Evolutionary conservation across 2,888 invertebrate genomes (phyloP).

Genomic region (Phymatocera aterrima): DNA sequence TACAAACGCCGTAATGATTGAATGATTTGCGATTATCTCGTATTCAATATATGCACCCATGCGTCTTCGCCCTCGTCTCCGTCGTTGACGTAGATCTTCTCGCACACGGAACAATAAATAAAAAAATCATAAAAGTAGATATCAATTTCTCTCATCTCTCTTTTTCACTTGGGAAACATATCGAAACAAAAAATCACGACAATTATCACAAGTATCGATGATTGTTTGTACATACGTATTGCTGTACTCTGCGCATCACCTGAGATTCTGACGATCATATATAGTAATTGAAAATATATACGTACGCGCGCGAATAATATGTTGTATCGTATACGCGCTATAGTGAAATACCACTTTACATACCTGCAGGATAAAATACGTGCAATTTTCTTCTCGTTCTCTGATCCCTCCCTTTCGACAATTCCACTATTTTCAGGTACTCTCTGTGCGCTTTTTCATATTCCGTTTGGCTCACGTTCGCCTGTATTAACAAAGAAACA

Average conservation of each 20-base stretch:
- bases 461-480: conserved; percentile 81
- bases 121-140: too few species aligned
- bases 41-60: background rate
- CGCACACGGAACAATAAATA: background rate
- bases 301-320: too few species aligned
- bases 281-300: too few species aligned
- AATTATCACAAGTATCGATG: too few species aligned
- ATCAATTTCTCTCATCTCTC: too few species aligned
- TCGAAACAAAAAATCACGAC: too few species aligned
- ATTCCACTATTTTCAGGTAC: conserved; percentile 75
- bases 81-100: background rate
- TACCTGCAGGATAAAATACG: conserved; percentile 70
- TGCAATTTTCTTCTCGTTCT: conserved; percentile 65
- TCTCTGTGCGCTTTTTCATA: conserved; percentile 80
- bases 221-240: too few species aligned
- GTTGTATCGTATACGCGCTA: too few species aligned
- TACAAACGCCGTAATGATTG: conserved; percentile 13
- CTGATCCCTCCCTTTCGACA: conserved; percentile 57
- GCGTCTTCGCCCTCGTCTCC: background rate
- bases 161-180: too few species aligned
- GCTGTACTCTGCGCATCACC: too few species aligned
- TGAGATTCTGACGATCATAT: too few species aligned
- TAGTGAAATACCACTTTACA: too few species aligned
- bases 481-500: conserved; percentile 72
- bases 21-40: background rate